phyloP scores from a whole-genome alignment of 2,113 vertebrate species.

The Crypturellus undulatus region DNA sequence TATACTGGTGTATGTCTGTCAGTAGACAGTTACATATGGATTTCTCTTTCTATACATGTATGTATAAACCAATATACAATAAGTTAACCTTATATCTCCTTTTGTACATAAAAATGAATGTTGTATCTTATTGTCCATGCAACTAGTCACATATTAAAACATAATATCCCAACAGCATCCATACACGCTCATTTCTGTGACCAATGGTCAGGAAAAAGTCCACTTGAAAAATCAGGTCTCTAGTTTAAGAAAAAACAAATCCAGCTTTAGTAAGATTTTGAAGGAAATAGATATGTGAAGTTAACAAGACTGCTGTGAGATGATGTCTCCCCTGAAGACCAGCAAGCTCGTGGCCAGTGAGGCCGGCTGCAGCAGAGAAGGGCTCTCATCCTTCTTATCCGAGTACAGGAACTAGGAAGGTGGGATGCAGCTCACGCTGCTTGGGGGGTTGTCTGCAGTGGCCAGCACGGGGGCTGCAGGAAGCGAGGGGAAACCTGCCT shows the following conservation, averaged over 20 bases:
- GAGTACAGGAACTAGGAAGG: background rate
- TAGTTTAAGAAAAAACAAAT: background rate
- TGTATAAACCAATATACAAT: background rate
- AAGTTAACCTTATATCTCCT: background rate
- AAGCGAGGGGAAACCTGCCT: background rate
- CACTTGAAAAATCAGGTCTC: background rate
- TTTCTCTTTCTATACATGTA: background rate
- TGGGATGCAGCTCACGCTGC: background rate
- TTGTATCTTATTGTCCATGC: background rate
- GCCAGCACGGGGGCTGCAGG: background rate
- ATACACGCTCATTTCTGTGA: background rate
- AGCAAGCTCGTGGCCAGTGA: background rate
- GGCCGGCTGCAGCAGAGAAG: background rate
- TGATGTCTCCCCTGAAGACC: background rate
- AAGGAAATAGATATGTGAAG: background rate
- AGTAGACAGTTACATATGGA: background rate
- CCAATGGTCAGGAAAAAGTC: background rate
- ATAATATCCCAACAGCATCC: background rate
- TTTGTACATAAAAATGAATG: background rate
- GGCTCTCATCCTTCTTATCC: background rate
- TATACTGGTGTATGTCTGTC: background rate
- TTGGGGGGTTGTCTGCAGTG: background rate
- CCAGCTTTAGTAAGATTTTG: background rate
- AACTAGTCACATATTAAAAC: background rate
- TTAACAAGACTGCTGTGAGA: background rate